phyloP scores from a whole-genome alignment of 2,888 invertebrate genomes.

The Parnassius mnemosyne region DNA sequence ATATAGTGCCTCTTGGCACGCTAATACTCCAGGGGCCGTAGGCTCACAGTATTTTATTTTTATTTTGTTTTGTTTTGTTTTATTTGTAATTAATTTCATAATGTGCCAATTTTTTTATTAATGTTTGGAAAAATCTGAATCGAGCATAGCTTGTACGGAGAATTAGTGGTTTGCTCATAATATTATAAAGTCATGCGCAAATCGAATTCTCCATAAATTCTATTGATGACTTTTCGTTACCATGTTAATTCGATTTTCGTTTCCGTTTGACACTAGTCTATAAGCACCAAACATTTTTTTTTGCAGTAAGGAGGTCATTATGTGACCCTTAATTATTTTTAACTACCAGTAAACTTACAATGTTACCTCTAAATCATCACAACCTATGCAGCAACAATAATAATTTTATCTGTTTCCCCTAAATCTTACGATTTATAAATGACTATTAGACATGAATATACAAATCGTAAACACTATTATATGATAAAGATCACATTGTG shows the following conservation, averaged over 20 bases:
- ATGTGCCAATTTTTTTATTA: constrained; percentile 78
- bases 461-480: constrained; percentile 58
- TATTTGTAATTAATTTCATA: constrained; percentile 76
- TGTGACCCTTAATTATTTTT: constrained; percentile 26
- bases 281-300: constrained; percentile 64
- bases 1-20: constrained; percentile 31
- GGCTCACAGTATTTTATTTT: constrained; percentile 61
- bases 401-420: constrained; percentile 44
- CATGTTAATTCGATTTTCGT: constrained; percentile 34
- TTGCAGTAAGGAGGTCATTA: constrained; percentile 47
- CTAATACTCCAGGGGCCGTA: constrained; percentile 62
- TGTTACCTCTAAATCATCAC: constrained; percentile 36
- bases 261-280: constrained; percentile 72
- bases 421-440: constrained; percentile 35
- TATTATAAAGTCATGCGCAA: constrained; percentile 40
- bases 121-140: constrained; percentile 63
- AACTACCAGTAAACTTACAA: constrained; percentile 32
- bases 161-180: constrained; percentile 44
- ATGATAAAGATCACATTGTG: constrained; percentile 72
- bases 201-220: constrained; percentile 54
- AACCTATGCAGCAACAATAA: constrained; percentile 42
- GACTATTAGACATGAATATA: constrained; percentile 38
- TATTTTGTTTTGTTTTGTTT: constrained; percentile 59
- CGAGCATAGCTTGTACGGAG: constrained; percentile 75
- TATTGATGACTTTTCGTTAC: constrained; percentile 44